Evolutionary conservation across 2,113 vertebrate species (phyloP), one percentile per base, ranked within the genome.

Genomic region (Pipa parva): DNA sequence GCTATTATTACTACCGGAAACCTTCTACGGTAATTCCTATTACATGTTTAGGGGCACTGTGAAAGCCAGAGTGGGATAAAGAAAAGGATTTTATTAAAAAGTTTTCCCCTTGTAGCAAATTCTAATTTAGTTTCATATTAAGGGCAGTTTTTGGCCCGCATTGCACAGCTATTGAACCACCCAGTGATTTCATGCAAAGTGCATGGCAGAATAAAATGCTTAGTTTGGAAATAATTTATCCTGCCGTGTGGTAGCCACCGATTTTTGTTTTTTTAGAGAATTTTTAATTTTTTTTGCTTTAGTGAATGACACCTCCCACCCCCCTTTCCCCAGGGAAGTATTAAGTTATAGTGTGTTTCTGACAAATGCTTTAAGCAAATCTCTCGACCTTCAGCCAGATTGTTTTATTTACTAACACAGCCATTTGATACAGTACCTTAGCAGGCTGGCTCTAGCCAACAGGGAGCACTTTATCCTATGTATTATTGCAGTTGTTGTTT

Each of bases 301-400:
- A 28, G 65, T 21, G 65, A 59, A 59, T 52, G 65, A 59, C 56
- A 45, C 65, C 65, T n/a, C n/a, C n/a, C n/a, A n/a, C n/a, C n/a
- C n/a, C n/a, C n/a, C n/a, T n/a, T n/a, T n/a, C n/a, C 65, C 59
- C 26, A 10, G 56, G 51, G 65, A 37, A 18, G 29, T 26, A n/a
- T 68, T 59, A 68, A 59, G 46, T 73, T 74, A 66, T 63, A 59
- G 76, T 69, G 15, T 8, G 48, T 78, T 63, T 76, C 60, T 74
- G 45, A 63, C 63, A 42, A 26, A 73, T 45, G 73, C 72, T 63
- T 72, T 75, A 72, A 76, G 72, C 31, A 22, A 52, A 29, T 66
- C 73, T 72, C 75, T 75, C 74, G 66, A 48, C 75, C 46, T 46
- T 55, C 63, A 65, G 48, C 55, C 71, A 58, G 56, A 39, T 68